Evolutionary conservation across 2,113 vertebrate genomes (phyloP).

Genomic region (Esox niger): DNA sequence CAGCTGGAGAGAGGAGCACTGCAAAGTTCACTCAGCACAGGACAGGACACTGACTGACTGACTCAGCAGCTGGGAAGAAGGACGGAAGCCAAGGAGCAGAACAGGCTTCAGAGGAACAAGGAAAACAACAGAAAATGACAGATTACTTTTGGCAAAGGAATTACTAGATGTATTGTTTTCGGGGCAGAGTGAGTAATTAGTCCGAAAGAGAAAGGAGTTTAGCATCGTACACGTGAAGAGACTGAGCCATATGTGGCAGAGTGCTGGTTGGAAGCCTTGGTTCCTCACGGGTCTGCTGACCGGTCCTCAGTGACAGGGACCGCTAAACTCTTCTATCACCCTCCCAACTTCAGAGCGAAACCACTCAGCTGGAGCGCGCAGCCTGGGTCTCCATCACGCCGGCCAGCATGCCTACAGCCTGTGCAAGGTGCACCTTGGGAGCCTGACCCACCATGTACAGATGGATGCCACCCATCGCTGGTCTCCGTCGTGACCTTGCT

Average conservation of each 20-base stretch:
- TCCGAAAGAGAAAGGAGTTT: conserved; percentile 25
- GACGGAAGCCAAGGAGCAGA: conserved; percentile 38
- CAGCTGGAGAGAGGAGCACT: conserved; percentile 60
- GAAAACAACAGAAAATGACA: conserved; percentile 37
- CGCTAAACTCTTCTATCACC: conserved; percentile 36
- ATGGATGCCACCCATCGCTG: conserved; percentile 69
- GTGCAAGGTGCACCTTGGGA: conserved; percentile 73
- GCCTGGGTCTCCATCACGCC: conserved; percentile 48
- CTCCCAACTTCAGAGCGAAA: conserved; percentile 39
- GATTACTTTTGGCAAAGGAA: conserved; percentile 49
- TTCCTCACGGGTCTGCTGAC: conserved; percentile 20
- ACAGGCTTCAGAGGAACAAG: conserved; percentile 15
- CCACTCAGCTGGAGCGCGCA: conserved; percentile 29
- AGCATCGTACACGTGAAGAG: conserved; percentile 22
- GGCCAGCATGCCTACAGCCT: conserved; percentile 69
- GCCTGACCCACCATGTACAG: conserved; percentile 80
- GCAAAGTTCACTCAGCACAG: conserved; percentile 60
- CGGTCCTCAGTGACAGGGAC: conserved; percentile 41
- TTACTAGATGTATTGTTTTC: conserved; percentile 32
- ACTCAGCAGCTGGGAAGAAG: conserved; percentile 44
- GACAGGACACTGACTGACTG: conserved; percentile 36
- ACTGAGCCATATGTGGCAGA: conserved; percentile 33
- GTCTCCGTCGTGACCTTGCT: conserved; percentile 60
- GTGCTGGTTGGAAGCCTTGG: conserved; percentile 20
- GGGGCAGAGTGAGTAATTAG: conserved; percentile 21